Evolutionary conservation across 2,797 vertebrate species (phyloP).

Genomic region (Pipistrellus pygmaeus): DNA sequence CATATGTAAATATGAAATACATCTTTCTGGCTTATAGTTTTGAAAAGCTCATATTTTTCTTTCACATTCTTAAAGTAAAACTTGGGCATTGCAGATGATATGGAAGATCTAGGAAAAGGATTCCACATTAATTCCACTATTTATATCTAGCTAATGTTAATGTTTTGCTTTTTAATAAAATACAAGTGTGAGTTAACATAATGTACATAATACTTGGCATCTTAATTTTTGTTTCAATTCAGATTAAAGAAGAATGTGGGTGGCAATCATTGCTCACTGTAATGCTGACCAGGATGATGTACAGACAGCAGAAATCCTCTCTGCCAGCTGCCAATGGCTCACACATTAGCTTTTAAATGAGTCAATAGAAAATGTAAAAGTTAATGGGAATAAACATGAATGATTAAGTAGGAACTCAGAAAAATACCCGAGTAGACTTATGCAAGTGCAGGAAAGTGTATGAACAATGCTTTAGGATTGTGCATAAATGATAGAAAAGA

Average conservation of each 20-base stretch:
- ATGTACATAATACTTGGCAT: neutral
- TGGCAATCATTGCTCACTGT: neutral
- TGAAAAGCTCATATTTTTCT: constrained; percentile 55
- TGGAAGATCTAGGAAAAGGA: neutral
- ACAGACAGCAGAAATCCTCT: neutral
- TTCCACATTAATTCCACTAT: neutral
- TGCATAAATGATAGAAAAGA: neutral
- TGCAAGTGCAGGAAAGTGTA: neutral
- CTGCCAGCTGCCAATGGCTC: neutral
- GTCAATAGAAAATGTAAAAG: neutral
- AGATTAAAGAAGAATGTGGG: neutral
- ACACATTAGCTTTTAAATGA: neutral
- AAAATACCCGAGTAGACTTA: constrained; percentile 12
- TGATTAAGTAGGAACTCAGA: constrained; percentile 14
- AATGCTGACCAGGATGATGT: neutral
- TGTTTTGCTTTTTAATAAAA: neutral
- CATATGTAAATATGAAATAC: constrained; percentile 34
- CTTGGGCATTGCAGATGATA: constrained; percentile 5
- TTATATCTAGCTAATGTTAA: constrained; percentile 33
- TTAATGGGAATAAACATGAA: neutral
- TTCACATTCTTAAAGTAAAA: constrained; percentile 51
- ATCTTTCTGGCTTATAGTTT: constrained; percentile 50
- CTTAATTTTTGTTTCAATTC: constrained; percentile 11
- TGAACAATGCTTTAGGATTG: neutral
- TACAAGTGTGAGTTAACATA: neutral